Conservation (phyloP, 2,113 vertebrate genomes). For the Spea multiplicata region DNA sequence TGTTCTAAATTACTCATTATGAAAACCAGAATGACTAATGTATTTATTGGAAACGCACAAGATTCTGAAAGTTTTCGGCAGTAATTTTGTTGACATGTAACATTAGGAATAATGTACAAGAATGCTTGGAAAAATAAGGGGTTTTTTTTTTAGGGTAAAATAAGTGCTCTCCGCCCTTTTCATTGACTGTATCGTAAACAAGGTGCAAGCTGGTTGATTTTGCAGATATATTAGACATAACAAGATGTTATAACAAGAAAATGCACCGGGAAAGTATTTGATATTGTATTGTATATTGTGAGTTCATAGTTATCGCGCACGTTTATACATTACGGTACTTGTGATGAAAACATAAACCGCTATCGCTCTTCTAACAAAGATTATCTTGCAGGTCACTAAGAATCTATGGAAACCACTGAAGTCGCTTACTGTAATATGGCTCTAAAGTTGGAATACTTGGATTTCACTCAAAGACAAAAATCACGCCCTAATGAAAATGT, state of each 20-base stretch:
- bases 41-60: conserved; percentile 45
- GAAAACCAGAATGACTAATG: conserved; percentile 46
- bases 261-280: too few relatives aligned
- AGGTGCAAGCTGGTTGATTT: neutral
- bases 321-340: too few relatives aligned
- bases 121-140: conserved; percentile 12
- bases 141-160: neutral
- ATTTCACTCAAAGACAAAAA: too few relatives aligned
- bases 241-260: neutral
- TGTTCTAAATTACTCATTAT: conserved; percentile 68
- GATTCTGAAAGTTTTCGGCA: conserved; percentile 28
- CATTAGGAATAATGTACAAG: conserved; percentile 32
- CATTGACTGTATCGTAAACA: neutral
- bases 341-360: too few relatives aligned
- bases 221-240: neutral
- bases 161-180: neutral
- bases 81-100: conserved; percentile 40
- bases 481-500: too few relatives aligned
- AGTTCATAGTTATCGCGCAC: too few relatives aligned
- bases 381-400: too few relatives aligned
- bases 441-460: too few relatives aligned
- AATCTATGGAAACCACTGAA: too few relatives aligned
- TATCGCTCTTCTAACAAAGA: too few relatives aligned
- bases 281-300: too few relatives aligned
- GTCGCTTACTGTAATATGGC: too few relatives aligned